Evolutionary conservation across 1,140 invertebrate species (phyloP).

Genomic region (Musca vetustissima): DNA sequence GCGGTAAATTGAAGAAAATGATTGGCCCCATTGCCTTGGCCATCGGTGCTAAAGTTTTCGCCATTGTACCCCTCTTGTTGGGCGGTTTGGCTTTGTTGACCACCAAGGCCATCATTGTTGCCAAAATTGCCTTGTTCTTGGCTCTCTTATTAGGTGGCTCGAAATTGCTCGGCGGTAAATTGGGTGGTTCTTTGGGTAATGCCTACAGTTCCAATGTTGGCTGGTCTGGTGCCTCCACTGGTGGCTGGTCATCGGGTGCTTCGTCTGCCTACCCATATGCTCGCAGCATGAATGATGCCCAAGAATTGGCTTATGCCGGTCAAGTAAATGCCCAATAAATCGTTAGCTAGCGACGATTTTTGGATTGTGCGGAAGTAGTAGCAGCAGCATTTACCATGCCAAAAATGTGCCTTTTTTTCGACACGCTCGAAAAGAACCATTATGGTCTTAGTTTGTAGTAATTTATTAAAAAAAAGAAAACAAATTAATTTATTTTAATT

Average conservation of each 20-base stretch:
- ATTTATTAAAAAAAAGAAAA: slow-evolving; percentile 30
- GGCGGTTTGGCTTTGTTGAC: slow-evolving; percentile 70
- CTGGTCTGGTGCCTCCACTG: slow-evolving; percentile 32
- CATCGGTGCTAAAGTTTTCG: slow-evolving; percentile 69
- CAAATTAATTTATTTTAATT: slow-evolving; percentile 25
- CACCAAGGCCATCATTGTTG: slow-evolving; percentile 72
- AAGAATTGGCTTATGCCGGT: slow-evolving; percentile 65
- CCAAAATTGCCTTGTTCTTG: slow-evolving; percentile 73
- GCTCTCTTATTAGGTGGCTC: slow-evolving; percentile 69
- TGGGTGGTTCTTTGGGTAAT: slow-evolving; percentile 39
- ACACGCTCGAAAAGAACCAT: slow-evolving; percentile 1
- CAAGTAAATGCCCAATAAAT: slow-evolving; percentile 48
- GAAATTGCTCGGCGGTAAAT: slow-evolving; percentile 62
- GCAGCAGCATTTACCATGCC: slow-evolving; percentile 20
- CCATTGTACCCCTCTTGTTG: slow-evolving; percentile 67
- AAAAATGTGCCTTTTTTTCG: slow-evolving; percentile 33
- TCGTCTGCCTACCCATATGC: slow-evolving; percentile 62
- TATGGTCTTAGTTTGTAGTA: slow-evolving; percentile 29
- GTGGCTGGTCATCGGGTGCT: slow-evolving; percentile 55
- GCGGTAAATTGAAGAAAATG: slow-evolving; percentile 73
- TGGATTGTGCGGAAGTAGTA: neutral
- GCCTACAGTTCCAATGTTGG: slow-evolving; percentile 49
- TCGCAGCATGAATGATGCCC: slow-evolving; percentile 60
- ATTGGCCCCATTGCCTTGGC: slow-evolving; percentile 66
- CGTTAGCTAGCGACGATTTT: neutral